These are phyloP conservation scores for Lamprologus tigripictilis DNA, from an alignment of 2,113 vertebrate genomes.

Conservation along the genomic window DNA sequence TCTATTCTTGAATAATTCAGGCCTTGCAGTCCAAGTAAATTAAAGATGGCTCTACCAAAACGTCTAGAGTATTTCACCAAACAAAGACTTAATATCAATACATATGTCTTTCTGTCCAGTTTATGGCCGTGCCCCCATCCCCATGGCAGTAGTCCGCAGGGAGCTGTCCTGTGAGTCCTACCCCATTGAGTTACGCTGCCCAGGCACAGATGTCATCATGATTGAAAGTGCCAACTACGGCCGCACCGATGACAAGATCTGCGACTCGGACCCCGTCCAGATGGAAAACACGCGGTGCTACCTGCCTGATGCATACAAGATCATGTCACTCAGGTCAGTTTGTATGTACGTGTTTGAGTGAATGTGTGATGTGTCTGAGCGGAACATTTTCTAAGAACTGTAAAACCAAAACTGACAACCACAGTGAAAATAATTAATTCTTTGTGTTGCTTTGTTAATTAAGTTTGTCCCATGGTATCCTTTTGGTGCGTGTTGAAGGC, in stretches of 20 bases:
- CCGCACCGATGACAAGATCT: constrained; percentile 97
- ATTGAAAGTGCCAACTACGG: constrained; percentile 99
- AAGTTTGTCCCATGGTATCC: neutral
- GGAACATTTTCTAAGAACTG: neutral
- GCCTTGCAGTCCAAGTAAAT: neutral
- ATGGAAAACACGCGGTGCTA: constrained; percentile 99
- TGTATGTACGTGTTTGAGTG: neutral
- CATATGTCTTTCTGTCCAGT: constrained; percentile 64
- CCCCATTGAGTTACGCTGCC: constrained; percentile 96
- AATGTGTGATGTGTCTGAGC: neutral
- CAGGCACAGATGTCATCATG: constrained; percentile 98
- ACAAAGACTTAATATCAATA: neutral
- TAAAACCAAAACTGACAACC: neutral
- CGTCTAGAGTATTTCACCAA: neutral
- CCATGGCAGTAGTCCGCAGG: constrained; percentile 96
- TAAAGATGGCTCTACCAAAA: neutral
- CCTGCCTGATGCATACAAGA: constrained; percentile 98
- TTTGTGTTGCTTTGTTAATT: neutral
- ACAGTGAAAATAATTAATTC: neutral
- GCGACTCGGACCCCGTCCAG: constrained; percentile 97
- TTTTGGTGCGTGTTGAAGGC: neutral
- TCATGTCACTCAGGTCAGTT: constrained; percentile 92
- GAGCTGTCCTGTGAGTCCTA: constrained; percentile 99
- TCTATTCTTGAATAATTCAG: neutral
- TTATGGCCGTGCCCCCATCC: constrained; percentile 89